Evolutionary conservation across 2,888 invertebrate genomes (phyloP).

Genomic region (Stenolophus ochropezus): DNA sequence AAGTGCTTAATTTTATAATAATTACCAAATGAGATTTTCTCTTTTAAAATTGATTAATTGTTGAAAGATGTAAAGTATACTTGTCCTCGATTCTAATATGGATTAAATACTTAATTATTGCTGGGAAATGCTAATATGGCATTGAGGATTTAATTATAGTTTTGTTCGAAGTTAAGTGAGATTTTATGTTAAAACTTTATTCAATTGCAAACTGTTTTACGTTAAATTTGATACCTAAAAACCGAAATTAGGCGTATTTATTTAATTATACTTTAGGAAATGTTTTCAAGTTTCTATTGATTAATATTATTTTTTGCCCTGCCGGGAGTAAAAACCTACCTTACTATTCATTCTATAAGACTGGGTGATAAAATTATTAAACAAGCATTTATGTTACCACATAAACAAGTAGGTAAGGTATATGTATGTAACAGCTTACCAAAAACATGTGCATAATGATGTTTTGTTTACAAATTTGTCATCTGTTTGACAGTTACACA

Average conservation of each 20-base stretch:
- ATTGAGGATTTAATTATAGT: conserved; percentile 22
- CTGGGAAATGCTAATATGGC: conserved; percentile 17
- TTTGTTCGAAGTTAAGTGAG: background rate
- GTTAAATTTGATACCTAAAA: background rate
- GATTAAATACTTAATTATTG: conserved; percentile 15
- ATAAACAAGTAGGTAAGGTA: too few relatives aligned
- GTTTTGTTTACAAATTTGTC: too few relatives aligned
- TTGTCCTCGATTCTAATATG: conserved; percentile 18
- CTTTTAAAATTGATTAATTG: background rate
- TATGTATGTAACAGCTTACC: too few relatives aligned
- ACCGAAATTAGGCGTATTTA: background rate
- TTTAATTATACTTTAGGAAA: background rate
- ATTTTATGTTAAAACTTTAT: background rate
- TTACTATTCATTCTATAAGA: too few relatives aligned
- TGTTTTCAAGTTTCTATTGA: too few relatives aligned
- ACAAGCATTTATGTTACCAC: too few relatives aligned
- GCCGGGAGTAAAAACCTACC: too few relatives aligned
- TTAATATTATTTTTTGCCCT: too few relatives aligned
- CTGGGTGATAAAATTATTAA: too few relatives aligned
- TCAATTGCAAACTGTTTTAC: background rate
- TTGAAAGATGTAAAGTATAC: background rate
- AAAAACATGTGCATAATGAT: too few relatives aligned
- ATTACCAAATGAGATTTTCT: background rate
- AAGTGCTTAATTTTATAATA: background rate
- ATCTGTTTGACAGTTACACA: too few relatives aligned